A percentile compares a stretch with the other conserved stretches of the same genome.
Conservation (phyloP, 2,797 vertebrate species). For the Setipinna tenuifilis region DNA sequence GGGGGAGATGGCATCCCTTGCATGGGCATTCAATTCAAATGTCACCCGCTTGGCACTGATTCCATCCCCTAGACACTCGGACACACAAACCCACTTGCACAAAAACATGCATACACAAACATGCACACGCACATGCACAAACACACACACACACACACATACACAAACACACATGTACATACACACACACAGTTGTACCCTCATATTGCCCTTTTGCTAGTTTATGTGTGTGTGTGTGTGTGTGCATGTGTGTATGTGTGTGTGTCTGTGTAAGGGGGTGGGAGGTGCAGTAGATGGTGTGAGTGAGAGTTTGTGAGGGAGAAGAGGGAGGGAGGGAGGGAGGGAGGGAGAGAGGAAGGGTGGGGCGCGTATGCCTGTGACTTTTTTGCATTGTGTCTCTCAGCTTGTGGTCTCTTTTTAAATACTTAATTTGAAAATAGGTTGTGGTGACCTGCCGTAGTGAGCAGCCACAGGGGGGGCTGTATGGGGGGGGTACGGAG, state of each 20-base stretch:
- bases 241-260: too few relatives aligned
- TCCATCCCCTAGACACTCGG: conserved; percentile 30
- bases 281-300: background rate
- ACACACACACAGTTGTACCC: background rate
- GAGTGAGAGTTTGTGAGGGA: background rate
- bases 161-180: background rate
- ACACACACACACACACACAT: background rate
- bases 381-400: conserved; percentile 62
- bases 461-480: too few relatives aligned
- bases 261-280: background rate
- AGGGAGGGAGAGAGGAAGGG: conserved; percentile 42
- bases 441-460: conserved; percentile 23
- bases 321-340: conserved; percentile 43
- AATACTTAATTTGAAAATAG: conserved; percentile 57
- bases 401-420: conserved; percentile 59
- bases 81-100: background rate
- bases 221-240: too few relatives aligned
- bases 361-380: background rate
- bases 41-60: conserved; percentile 74
- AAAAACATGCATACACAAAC: background rate
- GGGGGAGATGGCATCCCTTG: conserved; percentile 75
- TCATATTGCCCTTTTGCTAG: conserved; percentile 48
- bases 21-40: conserved; percentile 78
- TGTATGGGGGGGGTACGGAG: background rate
- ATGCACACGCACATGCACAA: background rate